phyloP scores from a whole-genome alignment of 2,797 vertebrate genomes.

The Morus bassanus region DNA sequence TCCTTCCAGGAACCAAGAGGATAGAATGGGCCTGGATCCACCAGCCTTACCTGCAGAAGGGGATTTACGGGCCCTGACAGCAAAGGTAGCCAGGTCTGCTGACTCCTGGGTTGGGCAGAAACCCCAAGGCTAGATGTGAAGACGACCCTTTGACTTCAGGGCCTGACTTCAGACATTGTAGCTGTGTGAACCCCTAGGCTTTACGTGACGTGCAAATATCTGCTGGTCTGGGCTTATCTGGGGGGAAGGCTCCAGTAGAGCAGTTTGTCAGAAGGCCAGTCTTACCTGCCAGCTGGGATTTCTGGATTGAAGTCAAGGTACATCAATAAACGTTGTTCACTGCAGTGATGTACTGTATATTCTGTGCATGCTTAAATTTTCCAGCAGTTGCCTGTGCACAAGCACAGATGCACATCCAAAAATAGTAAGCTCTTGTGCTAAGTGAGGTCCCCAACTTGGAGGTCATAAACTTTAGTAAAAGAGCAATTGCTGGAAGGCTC shows the following conservation, averaged over 20 bases:
- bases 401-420: conserved; percentile 1
- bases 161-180: neutral
- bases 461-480: conserved; percentile 44
- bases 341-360: neutral
- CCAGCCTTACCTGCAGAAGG: neutral
- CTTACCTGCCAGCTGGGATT: neutral
- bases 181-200: neutral
- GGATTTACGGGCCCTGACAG: neutral
- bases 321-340: neutral
- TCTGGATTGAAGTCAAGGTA: neutral
- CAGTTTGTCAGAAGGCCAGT: neutral
- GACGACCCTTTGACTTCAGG: neutral
- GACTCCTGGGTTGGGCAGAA: neutral
- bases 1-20: neutral
- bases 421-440: conserved; percentile 2
- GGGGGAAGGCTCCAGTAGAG: neutral
- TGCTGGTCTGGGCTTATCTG: neutral
- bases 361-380: neutral
- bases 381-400: neutral
- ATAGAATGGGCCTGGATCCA: neutral
- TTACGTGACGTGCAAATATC: fast-evolving
- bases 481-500: conserved; percentile 29
- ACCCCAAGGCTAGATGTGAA: neutral
- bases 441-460: conserved; percentile 32
- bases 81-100: neutral